These are phyloP conservation scores for Sprattus sprattus DNA, from an alignment of 2,113 vertebrate genomes.

Conservation along the genomic window DNA sequence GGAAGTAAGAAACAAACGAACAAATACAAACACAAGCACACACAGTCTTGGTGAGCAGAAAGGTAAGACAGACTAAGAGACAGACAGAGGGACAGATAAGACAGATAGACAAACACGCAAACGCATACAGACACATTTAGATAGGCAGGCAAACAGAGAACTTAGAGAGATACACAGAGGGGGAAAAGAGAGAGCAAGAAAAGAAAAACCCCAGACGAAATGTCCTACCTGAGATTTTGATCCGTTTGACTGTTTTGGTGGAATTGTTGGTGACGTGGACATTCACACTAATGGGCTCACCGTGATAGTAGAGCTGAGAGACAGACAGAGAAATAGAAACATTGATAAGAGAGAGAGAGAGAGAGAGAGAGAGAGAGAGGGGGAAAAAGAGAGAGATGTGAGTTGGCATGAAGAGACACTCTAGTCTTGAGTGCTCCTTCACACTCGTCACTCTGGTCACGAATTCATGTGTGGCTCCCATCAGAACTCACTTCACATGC, in stretches of 20 bases:
- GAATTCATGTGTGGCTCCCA: too few species aligned
- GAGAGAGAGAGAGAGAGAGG: not conserved
- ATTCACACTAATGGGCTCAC: slow-evolving; percentile 86
- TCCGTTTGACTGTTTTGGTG: slow-evolving; percentile 86
- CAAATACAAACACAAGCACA: not conserved
- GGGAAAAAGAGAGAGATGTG: not conserved
- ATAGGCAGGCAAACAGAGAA: not conserved
- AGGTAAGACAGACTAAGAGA: not conserved
- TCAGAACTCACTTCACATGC: too few species aligned
- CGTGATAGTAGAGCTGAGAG: slow-evolving; percentile 73
- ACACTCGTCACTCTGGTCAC: too few species aligned
- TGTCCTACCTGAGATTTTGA: slow-evolving; percentile 84
- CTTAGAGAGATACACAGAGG: not conserved
- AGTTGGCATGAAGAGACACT: too few species aligned
- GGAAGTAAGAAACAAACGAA: not conserved
- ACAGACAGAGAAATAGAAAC: not conserved
- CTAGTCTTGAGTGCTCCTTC: too few species aligned
- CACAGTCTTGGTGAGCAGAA: not conserved
- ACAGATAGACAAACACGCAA: not conserved
- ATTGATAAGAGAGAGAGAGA: not conserved
- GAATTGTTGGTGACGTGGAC: slow-evolving; percentile 94
- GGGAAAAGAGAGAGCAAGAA: not conserved
- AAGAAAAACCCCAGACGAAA: not conserved
- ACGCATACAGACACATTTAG: not conserved
- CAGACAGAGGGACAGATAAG: not conserved